Evolutionary conservation across 2,113 vertebrate genomes (phyloP).

Genomic region (Phyllostomus discolor): DNA sequence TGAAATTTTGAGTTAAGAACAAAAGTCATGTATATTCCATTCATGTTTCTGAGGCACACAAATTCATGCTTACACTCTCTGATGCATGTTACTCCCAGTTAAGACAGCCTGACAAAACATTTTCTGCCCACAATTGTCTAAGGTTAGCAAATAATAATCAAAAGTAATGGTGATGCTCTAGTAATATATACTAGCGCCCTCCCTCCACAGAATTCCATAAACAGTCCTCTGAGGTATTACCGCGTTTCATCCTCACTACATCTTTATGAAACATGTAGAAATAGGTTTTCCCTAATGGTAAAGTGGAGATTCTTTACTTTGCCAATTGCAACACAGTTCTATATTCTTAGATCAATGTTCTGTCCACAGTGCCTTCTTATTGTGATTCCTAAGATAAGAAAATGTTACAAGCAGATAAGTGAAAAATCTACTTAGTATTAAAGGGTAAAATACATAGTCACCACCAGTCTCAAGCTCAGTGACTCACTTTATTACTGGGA

Average conservation of each 20-base stretch:
- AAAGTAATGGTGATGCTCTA: neutral
- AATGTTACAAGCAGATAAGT: neutral
- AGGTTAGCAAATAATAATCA: neutral
- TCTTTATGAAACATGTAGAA: neutral
- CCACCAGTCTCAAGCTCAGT: neutral
- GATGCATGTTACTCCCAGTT: neutral
- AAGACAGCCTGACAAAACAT: neutral
- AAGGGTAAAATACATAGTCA: neutral
- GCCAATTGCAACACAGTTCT: neutral
- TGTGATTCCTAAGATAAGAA: slow-evolving; percentile 1
- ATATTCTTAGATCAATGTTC: neutral
- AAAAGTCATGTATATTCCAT: slow-evolving; percentile 9
- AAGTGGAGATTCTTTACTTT: neutral
- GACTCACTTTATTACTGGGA: neutral
- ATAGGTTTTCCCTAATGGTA: neutral
- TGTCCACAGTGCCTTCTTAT: neutral
- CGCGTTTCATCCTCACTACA: neutral
- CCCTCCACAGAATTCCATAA: neutral
- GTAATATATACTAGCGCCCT: neutral
- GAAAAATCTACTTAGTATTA: neutral
- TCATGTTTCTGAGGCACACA: slow-evolving; percentile 16
- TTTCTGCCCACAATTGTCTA: neutral
- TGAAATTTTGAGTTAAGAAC: slow-evolving; percentile 44
- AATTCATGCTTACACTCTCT: neutral
- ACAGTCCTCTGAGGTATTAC: neutral